Evolutionary conservation across 2,797 vertebrate genomes (phyloP), one percentile per base, ranked within the genome.

Genomic region (Siniperca scherzeri): DNA sequence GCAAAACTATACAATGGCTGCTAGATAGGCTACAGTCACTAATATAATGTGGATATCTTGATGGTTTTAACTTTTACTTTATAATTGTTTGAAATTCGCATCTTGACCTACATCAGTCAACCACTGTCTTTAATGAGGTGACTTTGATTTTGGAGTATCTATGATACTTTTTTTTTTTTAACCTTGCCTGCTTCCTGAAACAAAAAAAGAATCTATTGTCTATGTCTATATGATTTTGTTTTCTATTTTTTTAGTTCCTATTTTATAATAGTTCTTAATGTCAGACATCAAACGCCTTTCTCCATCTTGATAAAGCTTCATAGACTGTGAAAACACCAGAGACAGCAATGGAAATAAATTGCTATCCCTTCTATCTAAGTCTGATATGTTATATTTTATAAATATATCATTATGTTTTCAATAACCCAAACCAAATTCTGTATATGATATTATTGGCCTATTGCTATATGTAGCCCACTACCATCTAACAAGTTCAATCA

Each of bases 341-440:
- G n/a, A 4, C 12, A 17, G 30, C 8, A 30, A 57, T 33, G 16
- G 27, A 62, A 68, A 44, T 10, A 14, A 1, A 16, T 69, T 77
- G 59, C 0, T 14, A 30, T 66, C n/a, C 38, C 36, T 8, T 7
- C 9, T 70, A 16, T 36, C 19, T 5, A 52, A 38, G 6, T 64
- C 7, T 64, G 6, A 56, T 42, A 56, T 56, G 30, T 50, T 62
- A 12, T 53, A 71, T 53, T 70, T 61, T 33, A 70, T 38, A 44
- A 52, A 80, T 55, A 25, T 21, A 19, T 42, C 33, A 17, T 1
- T 14, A 16, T 55, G 9, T 12, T 42, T 7, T 50, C 16, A 50
- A 5, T 40, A 11, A 17, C 11, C 13, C 22, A 62, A 60, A 44
- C 10, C 7, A 25, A 56, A 53, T 59, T 56, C 46, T 53, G 19